Base-by-base conservation (phyloP, 1,140 invertebrate species). In the Ectropis grisescens region DNA sequence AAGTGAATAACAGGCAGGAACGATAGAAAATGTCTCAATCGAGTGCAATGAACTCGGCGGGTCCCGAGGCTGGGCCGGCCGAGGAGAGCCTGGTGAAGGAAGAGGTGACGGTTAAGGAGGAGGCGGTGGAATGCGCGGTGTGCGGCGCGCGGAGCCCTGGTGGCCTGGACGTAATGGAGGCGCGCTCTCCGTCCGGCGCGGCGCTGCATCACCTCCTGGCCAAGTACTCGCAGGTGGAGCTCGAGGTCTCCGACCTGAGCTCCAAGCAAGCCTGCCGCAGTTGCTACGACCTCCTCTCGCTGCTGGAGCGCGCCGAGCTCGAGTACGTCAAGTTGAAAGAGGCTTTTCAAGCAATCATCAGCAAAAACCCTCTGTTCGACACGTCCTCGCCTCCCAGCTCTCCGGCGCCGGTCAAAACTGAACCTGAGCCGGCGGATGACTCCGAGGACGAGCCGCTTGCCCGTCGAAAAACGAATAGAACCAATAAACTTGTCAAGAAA, bases 401-500 rank as follows among this genome's bases (percentile, higher is more conserved):
- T 4, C 31, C 64, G 10, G 47, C 52, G 1, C 14, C 47, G 22
- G 56, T 79, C 2, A 79, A 79, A 24, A 49, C 56, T 33, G 74
- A 79, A 29, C 12, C 46, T 8, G 27, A 35, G 1, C 47, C 44
- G 1, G 10, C 8, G 6, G 47, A 55, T 36, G 78, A 82, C 32
- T 83, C 81, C 2, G 81, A 83, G 30, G 72, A 82, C 46, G 79
- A 82, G 39, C 81, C 81, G 6, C 45, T 83, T 6, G 59, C 61
- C 3, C 33, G 67, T 9, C 72, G 55, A 12, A 80, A 80, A 33
- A 67, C 58, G 31, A 76, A 74, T 32, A 50, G 61, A 14, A 50
- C 42, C 9, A 39, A 45, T 2, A 78, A 66, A 48, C 32, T 53
- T 27, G 57, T 60, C 10, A 70, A 67, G 36, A 56, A 53, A 27